Conservation (phyloP, 2,797 vertebrate species). For the Acanthurus tractus region DNA sequence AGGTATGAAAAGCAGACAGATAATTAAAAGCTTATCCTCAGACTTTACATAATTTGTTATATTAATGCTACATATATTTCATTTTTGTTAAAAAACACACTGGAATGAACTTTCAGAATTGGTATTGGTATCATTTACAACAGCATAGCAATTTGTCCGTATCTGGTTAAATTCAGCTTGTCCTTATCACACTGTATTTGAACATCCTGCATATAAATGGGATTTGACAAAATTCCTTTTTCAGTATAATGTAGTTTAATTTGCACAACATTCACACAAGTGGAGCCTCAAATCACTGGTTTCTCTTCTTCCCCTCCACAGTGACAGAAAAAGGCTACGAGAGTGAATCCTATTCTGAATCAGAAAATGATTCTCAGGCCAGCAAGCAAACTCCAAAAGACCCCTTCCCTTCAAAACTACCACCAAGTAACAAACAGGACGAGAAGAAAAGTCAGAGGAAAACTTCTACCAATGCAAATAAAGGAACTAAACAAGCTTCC, state of each 20-base stretch:
- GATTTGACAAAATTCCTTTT: not conserved
- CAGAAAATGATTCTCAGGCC: slow-evolving; percentile 85
- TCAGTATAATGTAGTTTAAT: not conserved
- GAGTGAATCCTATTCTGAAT: slow-evolving; percentile 94
- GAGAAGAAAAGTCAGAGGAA: slow-evolving; percentile 89
- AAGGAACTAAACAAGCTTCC: slow-evolving; percentile 91
- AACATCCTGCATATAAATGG: not conserved
- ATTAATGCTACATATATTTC: not conserved
- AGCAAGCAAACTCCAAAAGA: slow-evolving; percentile 58
- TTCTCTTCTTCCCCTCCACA: slow-evolving; percentile 56
- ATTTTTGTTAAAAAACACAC: no score
- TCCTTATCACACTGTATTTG: not conserved
- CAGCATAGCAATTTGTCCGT: not conserved
- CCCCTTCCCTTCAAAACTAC: slow-evolving; percentile 48
- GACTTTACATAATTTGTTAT: not conserved
- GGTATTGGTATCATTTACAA: not conserved
- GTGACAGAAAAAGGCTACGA: slow-evolving; percentile 95
- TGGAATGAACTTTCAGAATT: no score
- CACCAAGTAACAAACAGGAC: slow-evolving; percentile 80
- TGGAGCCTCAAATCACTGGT: not conserved
- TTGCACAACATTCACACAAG: no score
- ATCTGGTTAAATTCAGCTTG: not conserved
- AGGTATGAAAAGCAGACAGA: slow-evolving; percentile 80
- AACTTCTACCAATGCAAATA: slow-evolving; percentile 74
- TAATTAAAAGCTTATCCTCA: not conserved